Percentiles rank a stretch among this genome's conserved stretches.
Conservation (phyloP, 1,140 invertebrate genomes). For the Aphaenogaster rudis region DNA sequence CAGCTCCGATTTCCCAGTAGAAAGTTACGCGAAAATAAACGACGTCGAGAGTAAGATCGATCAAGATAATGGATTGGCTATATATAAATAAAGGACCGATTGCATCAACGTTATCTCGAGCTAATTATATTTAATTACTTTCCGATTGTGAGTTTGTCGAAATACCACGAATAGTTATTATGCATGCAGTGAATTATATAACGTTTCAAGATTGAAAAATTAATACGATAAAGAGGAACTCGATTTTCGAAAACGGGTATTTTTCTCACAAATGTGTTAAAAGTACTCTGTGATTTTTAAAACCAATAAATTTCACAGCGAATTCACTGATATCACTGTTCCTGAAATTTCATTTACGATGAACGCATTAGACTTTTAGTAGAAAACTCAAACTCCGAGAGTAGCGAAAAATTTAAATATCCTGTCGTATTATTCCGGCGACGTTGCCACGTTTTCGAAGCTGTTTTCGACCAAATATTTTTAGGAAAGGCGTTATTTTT, state of each 20-base stretch:
- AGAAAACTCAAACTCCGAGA: not conserved
- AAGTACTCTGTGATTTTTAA: not conserved
- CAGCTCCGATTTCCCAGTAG: conserved; percentile 45
- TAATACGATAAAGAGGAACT: not conserved
- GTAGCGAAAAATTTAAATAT: conserved; percentile 37
- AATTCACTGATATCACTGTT: not conserved
- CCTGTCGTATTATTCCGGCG: not conserved
- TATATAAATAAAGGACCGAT: not conserved
- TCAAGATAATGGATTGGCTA: not conserved
- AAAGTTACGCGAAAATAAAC: conserved; percentile 46
- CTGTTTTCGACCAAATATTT: conserved; percentile 50
- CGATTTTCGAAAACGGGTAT: not conserved
- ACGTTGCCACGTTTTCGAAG: conserved; percentile 8
- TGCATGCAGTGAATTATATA: not conserved
- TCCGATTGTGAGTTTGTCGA: not conserved
- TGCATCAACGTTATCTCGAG: not conserved
- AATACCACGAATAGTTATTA: not conserved
- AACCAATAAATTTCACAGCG: not conserved
- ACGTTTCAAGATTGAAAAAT: not conserved
- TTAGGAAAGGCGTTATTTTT: conserved; percentile 64
- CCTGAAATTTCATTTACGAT: not conserved
- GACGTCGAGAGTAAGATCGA: not conserved
- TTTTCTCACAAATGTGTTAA: not conserved
- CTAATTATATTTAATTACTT: not conserved
- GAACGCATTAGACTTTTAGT: not conserved